These are phyloP conservation scores for Embiotoca jacksoni DNA, from an alignment of 2,113 vertebrate species.

Conservation along the genomic window DNA sequence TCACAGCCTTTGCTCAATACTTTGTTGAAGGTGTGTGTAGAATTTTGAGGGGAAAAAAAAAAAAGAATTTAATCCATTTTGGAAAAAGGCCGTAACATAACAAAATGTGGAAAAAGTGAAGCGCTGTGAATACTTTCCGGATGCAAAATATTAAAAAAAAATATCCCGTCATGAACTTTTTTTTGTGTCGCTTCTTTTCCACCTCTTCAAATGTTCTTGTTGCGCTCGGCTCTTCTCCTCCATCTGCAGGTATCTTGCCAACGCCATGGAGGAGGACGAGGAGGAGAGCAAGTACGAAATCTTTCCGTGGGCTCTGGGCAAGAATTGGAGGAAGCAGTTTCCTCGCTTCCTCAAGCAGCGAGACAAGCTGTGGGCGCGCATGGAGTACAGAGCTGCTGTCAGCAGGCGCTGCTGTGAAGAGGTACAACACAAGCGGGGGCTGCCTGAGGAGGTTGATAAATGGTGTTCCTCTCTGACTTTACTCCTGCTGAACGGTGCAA, in stretches of 20 bases:
- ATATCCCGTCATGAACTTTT: no score
- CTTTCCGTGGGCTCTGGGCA: conserved; percentile 97
- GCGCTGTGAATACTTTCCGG: no score
- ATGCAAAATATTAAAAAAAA: no score
- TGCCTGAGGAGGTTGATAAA: conserved; percentile 27
- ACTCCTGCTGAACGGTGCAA: conserved; percentile 16
- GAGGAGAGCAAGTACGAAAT: conserved; percentile 96
- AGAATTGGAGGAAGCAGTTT: conserved; percentile 91
- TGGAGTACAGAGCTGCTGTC: conserved; percentile 93
- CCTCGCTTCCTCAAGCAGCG: conserved; percentile 90
- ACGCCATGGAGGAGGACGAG: conserved; percentile 98
- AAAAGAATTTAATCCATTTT: no score
- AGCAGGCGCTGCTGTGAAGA: conserved; percentile 96
- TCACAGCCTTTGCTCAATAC: no score
- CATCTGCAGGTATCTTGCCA: conserved; percentile 91
- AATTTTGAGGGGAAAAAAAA: no score
- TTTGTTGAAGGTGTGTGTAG: no score
- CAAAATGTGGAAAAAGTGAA: no score
- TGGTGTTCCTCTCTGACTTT: not conserved
- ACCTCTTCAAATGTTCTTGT: not conserved
- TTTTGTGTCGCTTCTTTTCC: not conserved
- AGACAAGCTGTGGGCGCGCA: conserved; percentile 93
- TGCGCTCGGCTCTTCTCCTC: not conserved
- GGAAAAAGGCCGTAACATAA: no score
- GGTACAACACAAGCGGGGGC: conserved; percentile 77